Percentiles rank a stretch among this genome's conserved stretches.
phyloP scores from a whole-genome alignment of 2,113 vertebrate genomes.

The Paramisgurnus dabryanus region DNA sequence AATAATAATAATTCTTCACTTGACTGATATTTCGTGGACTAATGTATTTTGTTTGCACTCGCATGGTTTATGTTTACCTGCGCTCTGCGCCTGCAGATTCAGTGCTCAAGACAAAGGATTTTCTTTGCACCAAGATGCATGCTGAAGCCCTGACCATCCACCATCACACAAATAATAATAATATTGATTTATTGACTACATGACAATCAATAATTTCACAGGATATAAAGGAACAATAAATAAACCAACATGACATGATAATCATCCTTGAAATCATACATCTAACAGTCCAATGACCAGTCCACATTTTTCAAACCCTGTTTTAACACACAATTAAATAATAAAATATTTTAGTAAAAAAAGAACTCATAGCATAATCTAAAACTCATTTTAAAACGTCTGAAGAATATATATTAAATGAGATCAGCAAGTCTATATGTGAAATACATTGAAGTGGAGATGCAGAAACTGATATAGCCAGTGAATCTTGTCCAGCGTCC shows the following conservation, averaged over 20 bases:
- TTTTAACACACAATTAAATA: neutral
- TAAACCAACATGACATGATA: conserved; percentile 14
- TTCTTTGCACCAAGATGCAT: conserved; percentile 9
- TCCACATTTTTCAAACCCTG: neutral
- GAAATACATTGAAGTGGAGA: neutral
- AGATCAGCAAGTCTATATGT: too few relatives aligned
- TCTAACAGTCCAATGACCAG: conserved; percentile 20
- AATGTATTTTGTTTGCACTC: conserved; percentile 1
- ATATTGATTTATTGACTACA: conserved; percentile 25
- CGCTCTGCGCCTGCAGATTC: conserved; percentile 25
- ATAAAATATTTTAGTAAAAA: neutral
- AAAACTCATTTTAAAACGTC: neutral
- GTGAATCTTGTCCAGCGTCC: neutral
- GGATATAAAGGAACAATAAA: conserved; percentile 26
- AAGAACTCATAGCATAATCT: neutral
- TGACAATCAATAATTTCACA: conserved; percentile 31
- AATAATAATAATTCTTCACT: neutral
- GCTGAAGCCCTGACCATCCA: conserved; percentile 29
- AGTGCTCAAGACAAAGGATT: conserved; percentile 46
- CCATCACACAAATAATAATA: conserved; percentile 1
- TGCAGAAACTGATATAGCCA: neutral
- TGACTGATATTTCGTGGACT: neutral
- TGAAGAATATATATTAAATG: neutral
- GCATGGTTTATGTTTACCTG: neutral
- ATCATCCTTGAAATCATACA: conserved; percentile 22